Percentiles rank a stretch among this genome's conserved stretches.
Conservation (phyloP, 2,888 invertebrate genomes). For the Cyaniris semiargus region DNA sequence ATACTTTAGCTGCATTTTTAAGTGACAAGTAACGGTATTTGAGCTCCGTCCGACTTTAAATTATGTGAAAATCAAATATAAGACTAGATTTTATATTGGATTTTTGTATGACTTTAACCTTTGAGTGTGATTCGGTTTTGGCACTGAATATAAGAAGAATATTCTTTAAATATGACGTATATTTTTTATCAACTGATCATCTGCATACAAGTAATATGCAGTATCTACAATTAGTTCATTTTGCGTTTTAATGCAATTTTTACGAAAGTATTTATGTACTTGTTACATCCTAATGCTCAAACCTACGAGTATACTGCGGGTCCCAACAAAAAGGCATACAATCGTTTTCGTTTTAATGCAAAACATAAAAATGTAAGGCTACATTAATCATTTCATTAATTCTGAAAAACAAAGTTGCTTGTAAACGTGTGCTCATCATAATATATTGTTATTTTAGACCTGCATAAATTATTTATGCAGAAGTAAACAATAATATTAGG, state of each 20-base stretch:
- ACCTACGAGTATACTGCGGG: too few relatives aligned
- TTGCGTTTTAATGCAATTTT: too few relatives aligned
- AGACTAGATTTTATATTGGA: background rate
- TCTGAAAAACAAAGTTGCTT: too few relatives aligned
- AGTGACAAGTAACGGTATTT: constrained; percentile 25
- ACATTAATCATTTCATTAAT: too few relatives aligned
- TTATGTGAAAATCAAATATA: constrained; percentile 21
- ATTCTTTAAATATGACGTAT: background rate
- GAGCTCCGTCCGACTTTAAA: constrained; percentile 18
- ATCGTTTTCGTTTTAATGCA: too few relatives aligned
- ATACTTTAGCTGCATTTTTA: constrained; percentile 25
- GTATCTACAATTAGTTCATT: too few relatives aligned
- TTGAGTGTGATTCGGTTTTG: background rate
- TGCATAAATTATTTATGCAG: background rate
- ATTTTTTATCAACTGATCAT: background rate
- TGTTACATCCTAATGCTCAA: too few relatives aligned
- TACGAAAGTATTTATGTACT: too few relatives aligned
- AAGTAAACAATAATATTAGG: background rate
- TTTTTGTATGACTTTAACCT: background rate
- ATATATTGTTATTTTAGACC: background rate
- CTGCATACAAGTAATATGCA: background rate
- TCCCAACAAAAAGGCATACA: too few relatives aligned
- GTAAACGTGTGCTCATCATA: background rate
- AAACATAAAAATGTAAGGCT: too few relatives aligned
- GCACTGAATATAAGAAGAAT: background rate